A percentile compares a stretch with the other conserved stretches of the same genome.
Evolutionary conservation across 2,113 vertebrate genomes (phyloP).

Genomic region (Ploceus nigricollis): DNA sequence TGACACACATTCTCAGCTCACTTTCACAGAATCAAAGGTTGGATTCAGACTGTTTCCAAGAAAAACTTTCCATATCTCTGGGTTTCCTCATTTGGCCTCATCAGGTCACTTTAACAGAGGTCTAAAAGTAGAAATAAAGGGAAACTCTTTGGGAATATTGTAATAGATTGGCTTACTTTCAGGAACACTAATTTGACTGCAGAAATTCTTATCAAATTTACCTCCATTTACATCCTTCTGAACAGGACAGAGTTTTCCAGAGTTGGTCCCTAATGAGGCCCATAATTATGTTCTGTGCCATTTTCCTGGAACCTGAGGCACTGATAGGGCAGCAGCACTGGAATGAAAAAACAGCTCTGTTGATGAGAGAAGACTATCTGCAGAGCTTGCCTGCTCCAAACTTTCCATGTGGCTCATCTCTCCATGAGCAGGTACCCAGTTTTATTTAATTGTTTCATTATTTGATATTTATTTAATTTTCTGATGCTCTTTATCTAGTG

Average conservation of each 20-base stretch:
- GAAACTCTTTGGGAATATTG: neutral
- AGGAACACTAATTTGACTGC: neutral
- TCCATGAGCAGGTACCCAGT: neutral
- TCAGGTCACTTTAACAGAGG: neutral
- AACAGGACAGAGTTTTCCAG: neutral
- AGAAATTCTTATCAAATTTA: neutral
- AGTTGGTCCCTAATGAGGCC: neutral
- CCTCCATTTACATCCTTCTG: neutral
- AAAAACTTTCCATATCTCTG: neutral
- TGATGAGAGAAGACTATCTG: fast-evolving
- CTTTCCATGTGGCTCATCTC: neutral
- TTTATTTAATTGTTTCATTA: neutral
- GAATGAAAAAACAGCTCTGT: neutral
- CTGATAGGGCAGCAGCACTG: neutral
- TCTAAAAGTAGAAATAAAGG: neutral
- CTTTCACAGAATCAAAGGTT: neutral
- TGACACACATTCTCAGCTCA: neutral
- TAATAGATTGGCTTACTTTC: neutral
- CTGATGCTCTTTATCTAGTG: neutral
- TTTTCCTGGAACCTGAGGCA: neutral
- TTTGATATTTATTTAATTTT: neutral
- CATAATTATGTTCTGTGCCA: neutral
- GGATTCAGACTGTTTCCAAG: neutral
- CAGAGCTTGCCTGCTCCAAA: neutral
- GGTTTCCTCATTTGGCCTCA: neutral